Evolutionary conservation across 2,888 invertebrate genomes (phyloP).

Genomic region (Notocelia uddmanniana): DNA sequence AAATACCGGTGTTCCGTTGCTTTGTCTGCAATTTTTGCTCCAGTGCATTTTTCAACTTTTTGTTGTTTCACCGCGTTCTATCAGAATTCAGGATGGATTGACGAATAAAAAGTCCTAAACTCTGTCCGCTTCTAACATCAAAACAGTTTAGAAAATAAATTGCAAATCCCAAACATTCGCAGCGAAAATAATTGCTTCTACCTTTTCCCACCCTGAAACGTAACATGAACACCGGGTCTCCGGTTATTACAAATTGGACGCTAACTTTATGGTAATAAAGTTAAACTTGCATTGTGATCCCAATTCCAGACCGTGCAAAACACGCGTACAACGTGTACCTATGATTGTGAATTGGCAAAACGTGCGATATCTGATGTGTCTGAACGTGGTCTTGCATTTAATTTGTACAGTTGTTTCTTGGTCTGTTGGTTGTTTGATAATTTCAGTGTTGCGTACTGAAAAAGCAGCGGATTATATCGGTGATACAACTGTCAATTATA

Average conservation of each 20-base stretch:
- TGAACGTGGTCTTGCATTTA: constrained; percentile 29
- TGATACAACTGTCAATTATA: too few species aligned
- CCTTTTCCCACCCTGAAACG: constrained; percentile 1
- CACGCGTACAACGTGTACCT: constrained; percentile 1
- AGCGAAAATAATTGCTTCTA: constrained; percentile 26
- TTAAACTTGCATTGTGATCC: neutral
- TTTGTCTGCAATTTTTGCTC: too few species aligned
- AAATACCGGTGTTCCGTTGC: too few species aligned
- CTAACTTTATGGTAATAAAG: neutral
- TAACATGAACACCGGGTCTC: neutral
- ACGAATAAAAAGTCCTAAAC: neutral
- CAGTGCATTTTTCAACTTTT: too few species aligned
- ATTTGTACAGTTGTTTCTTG: constrained; percentile 28
- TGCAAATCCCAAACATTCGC: neutral
- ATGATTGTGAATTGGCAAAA: neutral
- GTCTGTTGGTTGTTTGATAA: neutral
- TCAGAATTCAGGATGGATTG: neutral
- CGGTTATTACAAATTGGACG: neutral
- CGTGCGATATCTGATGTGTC: constrained; percentile 5
- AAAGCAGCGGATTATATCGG: too few species aligned
- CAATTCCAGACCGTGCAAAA: neutral
- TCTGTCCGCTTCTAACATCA: neutral
- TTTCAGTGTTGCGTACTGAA: too few species aligned
- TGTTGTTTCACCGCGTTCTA: too few species aligned
- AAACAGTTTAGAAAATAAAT: constrained; percentile 8